Conservation (phyloP, 1,140 invertebrate genomes). For the Cataglyphis hispanica region DNA sequence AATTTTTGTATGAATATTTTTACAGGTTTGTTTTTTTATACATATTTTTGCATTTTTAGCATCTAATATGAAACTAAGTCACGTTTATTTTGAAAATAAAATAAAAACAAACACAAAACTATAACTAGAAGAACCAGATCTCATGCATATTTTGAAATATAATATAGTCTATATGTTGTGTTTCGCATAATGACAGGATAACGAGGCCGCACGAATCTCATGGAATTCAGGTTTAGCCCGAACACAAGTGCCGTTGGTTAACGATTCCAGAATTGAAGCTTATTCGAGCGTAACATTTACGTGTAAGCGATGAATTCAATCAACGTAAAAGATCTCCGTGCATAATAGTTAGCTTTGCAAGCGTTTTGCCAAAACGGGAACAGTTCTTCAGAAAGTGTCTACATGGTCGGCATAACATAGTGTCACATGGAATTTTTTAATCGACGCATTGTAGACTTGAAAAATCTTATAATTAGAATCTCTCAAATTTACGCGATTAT, state of each 20-base stretch:
- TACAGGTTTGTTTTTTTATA: not conserved
- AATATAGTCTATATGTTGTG: constrained; percentile 14
- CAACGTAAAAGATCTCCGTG: constrained; percentile 68
- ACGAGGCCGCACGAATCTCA: constrained; percentile 35
- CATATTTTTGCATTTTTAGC: not conserved
- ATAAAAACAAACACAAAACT: not conserved
- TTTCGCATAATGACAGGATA: constrained; percentile 38
- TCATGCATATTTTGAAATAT: constrained; percentile 18
- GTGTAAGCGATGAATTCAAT: constrained; percentile 66
- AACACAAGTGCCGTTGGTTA: constrained; percentile 41
- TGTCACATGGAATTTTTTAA: constrained; percentile 21
- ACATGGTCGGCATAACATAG: not conserved
- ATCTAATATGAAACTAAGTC: not conserved
- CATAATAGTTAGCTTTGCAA: constrained; percentile 60
- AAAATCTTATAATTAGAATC: constrained; percentile 29
- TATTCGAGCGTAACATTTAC: constrained; percentile 72
- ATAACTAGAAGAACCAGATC: not conserved
- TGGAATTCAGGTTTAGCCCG: constrained; percentile 38
- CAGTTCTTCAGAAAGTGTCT: constrained; percentile 39
- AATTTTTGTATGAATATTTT: constrained; percentile 7
- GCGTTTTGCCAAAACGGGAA: constrained; percentile 41
- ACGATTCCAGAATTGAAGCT: constrained; percentile 52
- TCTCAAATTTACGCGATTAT: not conserved
- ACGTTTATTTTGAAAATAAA: not conserved
- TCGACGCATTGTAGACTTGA: not conserved